Evolutionary conservation across 1,140 invertebrate species (phyloP).

Genomic region (Macrobrachium rosenbergii): DNA sequence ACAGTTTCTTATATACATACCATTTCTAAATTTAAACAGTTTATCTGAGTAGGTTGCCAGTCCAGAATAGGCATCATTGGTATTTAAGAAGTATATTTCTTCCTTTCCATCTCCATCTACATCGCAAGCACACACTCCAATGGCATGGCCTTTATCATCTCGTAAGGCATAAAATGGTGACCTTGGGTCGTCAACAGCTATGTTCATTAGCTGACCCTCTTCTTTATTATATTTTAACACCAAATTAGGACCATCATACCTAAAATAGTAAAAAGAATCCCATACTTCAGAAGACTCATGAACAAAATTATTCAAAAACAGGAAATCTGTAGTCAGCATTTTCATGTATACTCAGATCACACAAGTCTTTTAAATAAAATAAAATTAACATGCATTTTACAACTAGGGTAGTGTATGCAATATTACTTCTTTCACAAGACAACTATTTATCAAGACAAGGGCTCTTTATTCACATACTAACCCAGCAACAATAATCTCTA

Average conservation of each 20-base stretch:
- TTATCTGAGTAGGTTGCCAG: neutral
- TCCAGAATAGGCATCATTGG: slow-evolving; percentile 6
- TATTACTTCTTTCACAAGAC: neutral
- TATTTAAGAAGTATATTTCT: slow-evolving; percentile 30
- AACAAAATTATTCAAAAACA: neutral
- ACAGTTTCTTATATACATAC: neutral
- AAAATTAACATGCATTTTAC: neutral
- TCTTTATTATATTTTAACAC: slow-evolving; percentile 25
- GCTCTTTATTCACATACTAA: neutral
- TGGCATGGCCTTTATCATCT: slow-evolving; percentile 6
- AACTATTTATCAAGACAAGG: no score
- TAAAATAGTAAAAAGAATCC: neutral
- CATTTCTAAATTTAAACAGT: slow-evolving; percentile 37
- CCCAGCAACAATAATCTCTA: slow-evolving; percentile 32
- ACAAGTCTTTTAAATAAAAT: neutral
- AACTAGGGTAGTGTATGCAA: no score
- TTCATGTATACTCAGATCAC: neutral
- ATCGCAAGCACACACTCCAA: slow-evolving; percentile 36
- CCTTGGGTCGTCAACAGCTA: slow-evolving; percentile 24
- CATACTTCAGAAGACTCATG: neutral
- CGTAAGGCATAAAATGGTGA: slow-evolving; percentile 18
- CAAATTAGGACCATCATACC: slow-evolving; percentile 31
- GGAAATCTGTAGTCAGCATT: neutral
- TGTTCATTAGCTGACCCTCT: slow-evolving; percentile 21
- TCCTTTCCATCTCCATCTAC: slow-evolving; percentile 34